These are phyloP conservation scores for Emmelina monodactyla DNA, from an alignment of 2,888 invertebrate species.

Conservation along the genomic window DNA sequence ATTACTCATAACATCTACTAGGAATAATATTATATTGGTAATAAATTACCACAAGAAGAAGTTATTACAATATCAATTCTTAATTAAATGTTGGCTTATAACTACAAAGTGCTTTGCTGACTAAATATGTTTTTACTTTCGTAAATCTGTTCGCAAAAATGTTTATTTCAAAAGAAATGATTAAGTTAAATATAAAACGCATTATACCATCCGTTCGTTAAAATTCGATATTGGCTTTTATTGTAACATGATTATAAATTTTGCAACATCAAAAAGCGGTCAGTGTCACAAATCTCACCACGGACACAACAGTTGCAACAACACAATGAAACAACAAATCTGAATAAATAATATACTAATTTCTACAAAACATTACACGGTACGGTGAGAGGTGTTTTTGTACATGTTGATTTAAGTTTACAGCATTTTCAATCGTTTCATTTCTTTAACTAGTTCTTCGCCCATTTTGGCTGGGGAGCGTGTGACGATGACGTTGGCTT, in stretches of 20 bases:
- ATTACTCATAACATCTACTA: neutral
- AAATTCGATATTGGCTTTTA: neutral
- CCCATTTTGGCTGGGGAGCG: conserved; percentile 98
- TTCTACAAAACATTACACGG: conserved; percentile 43
- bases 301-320: neutral
- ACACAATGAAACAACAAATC: conserved; percentile 28
- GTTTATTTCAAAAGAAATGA: neutral
- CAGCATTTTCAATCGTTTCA: conserved; percentile 79
- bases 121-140: neutral
- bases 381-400: conserved; percentile 22
- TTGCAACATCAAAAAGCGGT: neutral
- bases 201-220: too few species aligned
- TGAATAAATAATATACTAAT: conserved; percentile 49
- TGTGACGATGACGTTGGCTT: conserved; percentile 93
- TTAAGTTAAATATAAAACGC: too few species aligned
- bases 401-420: conserved; percentile 33
- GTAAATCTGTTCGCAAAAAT: neutral
- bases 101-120: neutral
- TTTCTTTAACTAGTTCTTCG: conserved; percentile 84
- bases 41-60: neutral
- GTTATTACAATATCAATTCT: neutral
- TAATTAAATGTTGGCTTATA: neutral
- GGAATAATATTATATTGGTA: neutral
- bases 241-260: neutral
- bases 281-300: neutral